Evolutionary conservation across 2,113 vertebrate genomes (phyloP).

Genomic region (Zosterops borbonicus): DNA sequence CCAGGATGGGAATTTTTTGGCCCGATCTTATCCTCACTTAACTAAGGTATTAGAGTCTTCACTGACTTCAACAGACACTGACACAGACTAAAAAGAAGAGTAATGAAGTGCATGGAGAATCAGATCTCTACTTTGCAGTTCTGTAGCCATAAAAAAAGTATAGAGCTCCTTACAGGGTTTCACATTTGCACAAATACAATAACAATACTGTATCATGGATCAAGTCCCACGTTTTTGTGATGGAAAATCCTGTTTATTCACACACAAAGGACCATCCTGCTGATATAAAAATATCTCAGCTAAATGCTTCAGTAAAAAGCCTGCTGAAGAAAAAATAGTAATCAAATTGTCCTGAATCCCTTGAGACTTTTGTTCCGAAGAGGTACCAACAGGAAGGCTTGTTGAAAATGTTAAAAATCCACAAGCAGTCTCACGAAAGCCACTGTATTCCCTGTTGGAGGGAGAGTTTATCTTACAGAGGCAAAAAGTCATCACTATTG

Average conservation of each 20-base stretch:
- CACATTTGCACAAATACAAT: slow-evolving; percentile 13
- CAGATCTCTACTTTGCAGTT: not conserved
- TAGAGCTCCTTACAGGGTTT: not conserved
- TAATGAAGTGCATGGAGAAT: not conserved
- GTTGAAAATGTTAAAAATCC: not conserved
- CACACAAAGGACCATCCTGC: slow-evolving; percentile 9
- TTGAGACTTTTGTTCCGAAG: not conserved
- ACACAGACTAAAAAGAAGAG: not conserved
- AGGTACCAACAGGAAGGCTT: not conserved
- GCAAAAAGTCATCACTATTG: not conserved
- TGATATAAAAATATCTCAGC: slow-evolving; percentile 11
- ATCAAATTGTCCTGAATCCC: not conserved
- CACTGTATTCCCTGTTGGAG: not conserved
- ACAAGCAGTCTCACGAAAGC: not conserved
- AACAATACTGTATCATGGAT: not conserved
- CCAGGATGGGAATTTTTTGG: not conserved
- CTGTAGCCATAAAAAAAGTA: not conserved
- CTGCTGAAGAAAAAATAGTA: not conserved
- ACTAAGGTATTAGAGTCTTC: not conserved
- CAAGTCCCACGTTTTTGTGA: not conserved
- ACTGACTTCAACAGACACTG: not conserved
- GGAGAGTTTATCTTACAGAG: not conserved
- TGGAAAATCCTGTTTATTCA: slow-evolving; percentile 30
- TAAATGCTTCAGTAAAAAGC: slow-evolving; percentile 28
- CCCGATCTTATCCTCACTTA: not conserved